Evolutionary conservation across 2,797 vertebrate genomes (phyloP).

Genomic region (Enteromius trimaculatus): DNA sequence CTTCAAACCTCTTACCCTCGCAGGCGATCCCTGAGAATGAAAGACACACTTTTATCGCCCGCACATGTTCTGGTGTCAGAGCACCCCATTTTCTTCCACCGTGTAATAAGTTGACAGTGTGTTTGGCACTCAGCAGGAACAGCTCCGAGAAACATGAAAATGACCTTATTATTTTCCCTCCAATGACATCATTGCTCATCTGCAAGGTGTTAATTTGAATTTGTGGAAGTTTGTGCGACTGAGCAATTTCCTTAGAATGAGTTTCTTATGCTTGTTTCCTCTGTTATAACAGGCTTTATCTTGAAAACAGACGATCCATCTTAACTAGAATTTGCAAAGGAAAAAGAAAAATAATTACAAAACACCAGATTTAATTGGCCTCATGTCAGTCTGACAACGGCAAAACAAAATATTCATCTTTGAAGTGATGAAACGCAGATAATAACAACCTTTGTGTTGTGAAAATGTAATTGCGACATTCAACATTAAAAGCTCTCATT

Average conservation of each 20-base stretch:
- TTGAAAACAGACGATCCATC: conserved; percentile 35
- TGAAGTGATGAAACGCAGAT: conserved; percentile 70
- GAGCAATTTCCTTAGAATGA: conserved; percentile 31
- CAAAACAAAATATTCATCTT: conserved; percentile 78
- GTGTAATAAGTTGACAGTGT: conserved; percentile 44
- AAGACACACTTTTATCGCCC: conserved; percentile 55
- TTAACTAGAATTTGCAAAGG: conserved; percentile 31
- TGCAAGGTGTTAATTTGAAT: conserved; percentile 49
- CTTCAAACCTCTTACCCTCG: conserved; percentile 38
- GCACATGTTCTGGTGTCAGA: conserved; percentile 62
- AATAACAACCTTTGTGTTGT: conserved; percentile 78
- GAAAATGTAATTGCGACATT: conserved; percentile 70
- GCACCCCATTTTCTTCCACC: conserved; percentile 46
- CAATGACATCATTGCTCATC: conserved; percentile 47
- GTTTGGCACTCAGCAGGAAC: conserved; percentile 37
- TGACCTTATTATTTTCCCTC: conserved; percentile 42
- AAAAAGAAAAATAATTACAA: conserved; percentile 35
- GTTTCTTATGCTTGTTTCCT: conserved; percentile 11
- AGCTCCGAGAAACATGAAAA: conserved; percentile 36
- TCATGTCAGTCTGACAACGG: conserved; percentile 69
- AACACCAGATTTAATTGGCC: conserved; percentile 31
- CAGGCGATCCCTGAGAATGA: conserved; percentile 47
- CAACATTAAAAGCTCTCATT: conserved; percentile 58
- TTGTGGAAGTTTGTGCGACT: conserved; percentile 18
- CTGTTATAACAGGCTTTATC: conserved; percentile 26